Evolutionary conservation across 2,113 vertebrate genomes (phyloP).

Genomic region (Nibea coibor): DNA sequence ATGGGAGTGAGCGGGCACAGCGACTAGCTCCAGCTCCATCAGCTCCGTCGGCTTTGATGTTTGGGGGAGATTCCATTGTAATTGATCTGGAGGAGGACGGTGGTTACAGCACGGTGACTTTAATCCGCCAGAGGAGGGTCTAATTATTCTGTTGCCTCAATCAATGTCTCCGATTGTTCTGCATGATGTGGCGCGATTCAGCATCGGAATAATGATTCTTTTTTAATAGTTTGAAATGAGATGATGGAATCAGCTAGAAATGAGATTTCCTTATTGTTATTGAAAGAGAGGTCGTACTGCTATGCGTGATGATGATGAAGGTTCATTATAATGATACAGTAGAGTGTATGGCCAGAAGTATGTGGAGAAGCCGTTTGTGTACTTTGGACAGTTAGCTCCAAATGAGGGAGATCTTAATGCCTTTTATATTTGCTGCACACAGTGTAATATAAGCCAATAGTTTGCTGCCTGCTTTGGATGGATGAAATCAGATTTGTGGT

Average conservation of each 20-base stretch:
- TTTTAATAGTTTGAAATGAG: slow-evolving; percentile 26
- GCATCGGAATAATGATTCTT: slow-evolving; percentile 39
- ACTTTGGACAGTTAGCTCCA: neutral
- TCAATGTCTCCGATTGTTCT: slow-evolving; percentile 57
- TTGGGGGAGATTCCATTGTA: slow-evolving; percentile 16
- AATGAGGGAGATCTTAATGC: neutral
- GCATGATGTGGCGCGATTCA: slow-evolving; percentile 29
- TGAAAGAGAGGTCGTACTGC: slow-evolving; percentile 1
- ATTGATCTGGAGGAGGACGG: slow-evolving; percentile 47
- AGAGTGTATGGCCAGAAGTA: no score
- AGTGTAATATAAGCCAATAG: neutral
- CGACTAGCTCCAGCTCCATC: slow-evolving; percentile 19
- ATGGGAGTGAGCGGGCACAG: slow-evolving; percentile 25
- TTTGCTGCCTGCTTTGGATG: no score
- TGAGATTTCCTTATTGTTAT: slow-evolving; percentile 10
- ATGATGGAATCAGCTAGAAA: slow-evolving; percentile 29
- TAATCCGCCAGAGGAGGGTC: slow-evolving; percentile 38
- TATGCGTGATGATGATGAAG: neutral
- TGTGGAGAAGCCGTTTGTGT: neutral
- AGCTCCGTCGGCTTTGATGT: slow-evolving; percentile 36
- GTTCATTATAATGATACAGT: neutral
- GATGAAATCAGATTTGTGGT: no score
- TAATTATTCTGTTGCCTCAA: slow-evolving; percentile 50
- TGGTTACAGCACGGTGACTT: slow-evolving; percentile 31
- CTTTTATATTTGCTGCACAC: neutral